A percentile compares a stretch with the other conserved stretches of the same genome.
Evolutionary conservation across 2,113 vertebrate genomes (phyloP).

Genomic region (Gracilinanus agilis): DNA sequence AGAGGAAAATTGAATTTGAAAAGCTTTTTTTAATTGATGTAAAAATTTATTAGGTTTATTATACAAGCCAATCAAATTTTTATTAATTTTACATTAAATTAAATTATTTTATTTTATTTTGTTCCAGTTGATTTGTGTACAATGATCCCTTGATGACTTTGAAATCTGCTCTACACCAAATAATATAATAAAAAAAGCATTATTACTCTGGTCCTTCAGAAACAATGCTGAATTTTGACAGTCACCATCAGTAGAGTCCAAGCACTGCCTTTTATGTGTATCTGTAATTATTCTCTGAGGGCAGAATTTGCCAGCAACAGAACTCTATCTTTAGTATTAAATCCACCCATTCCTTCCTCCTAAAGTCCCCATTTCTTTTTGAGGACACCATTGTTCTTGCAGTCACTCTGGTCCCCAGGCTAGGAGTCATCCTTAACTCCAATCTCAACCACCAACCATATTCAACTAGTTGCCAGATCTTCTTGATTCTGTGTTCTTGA

Average conservation of each 20-base stretch:
- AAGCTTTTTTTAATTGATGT: not conserved
- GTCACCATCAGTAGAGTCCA: not conserved
- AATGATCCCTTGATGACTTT: not conserved
- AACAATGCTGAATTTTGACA: not conserved
- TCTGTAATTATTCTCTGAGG: not conserved
- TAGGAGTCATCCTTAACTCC: not conserved
- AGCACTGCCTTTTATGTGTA: not conserved
- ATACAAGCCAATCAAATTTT: not conserved
- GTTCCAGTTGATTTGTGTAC: not conserved
- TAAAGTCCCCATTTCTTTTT: not conserved
- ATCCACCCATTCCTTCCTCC: not conserved
- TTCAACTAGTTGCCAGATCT: not conserved
- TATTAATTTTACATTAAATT: not conserved
- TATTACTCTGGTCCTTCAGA: not conserved
- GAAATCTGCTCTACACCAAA: not conserved
- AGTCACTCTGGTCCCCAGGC: not conserved
- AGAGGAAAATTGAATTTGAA: not conserved
- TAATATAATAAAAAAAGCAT: not conserved
- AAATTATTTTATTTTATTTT: not conserved
- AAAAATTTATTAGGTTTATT: not conserved
- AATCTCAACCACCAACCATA: not conserved
- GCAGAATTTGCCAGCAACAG: not conserved
- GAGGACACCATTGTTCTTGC: not conserved
- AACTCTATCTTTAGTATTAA: not conserved
- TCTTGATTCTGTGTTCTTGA: not conserved